These are phyloP conservation scores for Hyles euphorbiae DNA, from an alignment of 1,140 invertebrate species.

Conservation along the genomic window DNA sequence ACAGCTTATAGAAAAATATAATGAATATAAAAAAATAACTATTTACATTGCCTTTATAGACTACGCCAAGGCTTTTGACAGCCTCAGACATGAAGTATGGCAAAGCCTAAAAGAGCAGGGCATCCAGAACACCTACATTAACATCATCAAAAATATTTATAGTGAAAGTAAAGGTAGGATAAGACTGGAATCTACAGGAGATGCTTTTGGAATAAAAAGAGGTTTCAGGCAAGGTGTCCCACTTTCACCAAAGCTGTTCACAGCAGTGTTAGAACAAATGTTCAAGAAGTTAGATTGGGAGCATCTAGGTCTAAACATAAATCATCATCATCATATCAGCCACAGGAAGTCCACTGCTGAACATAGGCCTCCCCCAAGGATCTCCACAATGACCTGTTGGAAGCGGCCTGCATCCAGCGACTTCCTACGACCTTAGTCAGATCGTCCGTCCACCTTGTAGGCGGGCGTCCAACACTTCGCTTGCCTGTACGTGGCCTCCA, in stretches of 20 bases:
- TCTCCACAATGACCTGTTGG: no score
- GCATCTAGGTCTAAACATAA: slow-evolving; percentile 10
- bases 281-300: slow-evolving; percentile 9
- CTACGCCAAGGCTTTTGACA: slow-evolving; percentile 13
- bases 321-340: no score
- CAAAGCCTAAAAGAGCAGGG: slow-evolving; percentile 14
- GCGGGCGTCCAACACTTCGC: no score
- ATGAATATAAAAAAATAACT: no score
- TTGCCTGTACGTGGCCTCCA: no score
- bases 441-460: no score
- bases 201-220: slow-evolving; percentile 12
- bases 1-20: slow-evolving; percentile 14
- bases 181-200: slow-evolving; percentile 12
- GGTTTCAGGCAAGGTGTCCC: slow-evolving; percentile 13
- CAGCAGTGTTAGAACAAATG: slow-evolving; percentile 9
- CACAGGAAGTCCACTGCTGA: no score
- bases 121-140: slow-evolving; percentile 7
- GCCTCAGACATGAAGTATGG: slow-evolving; percentile 14
- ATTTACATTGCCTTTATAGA: slow-evolving; percentile 10
- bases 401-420: no score
- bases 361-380: no score
- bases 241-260: slow-evolving; percentile 7
- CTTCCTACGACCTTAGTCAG: no score
- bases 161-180: slow-evolving; percentile 11
- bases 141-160: slow-evolving; percentile 14